Evolutionary conservation across 2,797 vertebrate genomes (phyloP), one percentile per base, ranked within the genome.

Genomic region (Aplochiton taeniatus): DNA sequence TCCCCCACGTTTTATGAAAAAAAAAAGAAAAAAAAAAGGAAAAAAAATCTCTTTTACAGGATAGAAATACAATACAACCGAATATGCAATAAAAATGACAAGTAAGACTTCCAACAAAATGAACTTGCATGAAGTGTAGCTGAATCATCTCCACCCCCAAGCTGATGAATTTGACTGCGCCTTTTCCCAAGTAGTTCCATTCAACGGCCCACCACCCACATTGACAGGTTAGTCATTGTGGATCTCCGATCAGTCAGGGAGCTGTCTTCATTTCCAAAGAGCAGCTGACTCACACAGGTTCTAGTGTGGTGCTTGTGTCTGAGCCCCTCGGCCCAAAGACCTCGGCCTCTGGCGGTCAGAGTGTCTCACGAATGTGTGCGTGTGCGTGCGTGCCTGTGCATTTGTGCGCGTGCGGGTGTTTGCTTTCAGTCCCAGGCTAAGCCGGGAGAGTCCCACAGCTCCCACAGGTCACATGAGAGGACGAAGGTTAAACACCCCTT

Each of bases 221-320:
- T 67, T 46, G 44, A 77, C 77, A 79, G 58, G 75, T 77, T 71
- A 78, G 66, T 69, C 69, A 70, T 63, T 70, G 66, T 42, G 11
- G 45, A 65, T 66, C 70, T 64, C 58, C 61, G 75, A 74, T 81
- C 76, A 79, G 65, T 76, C 75, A 83, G 58, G 61, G 50, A 56
- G 68, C 65, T 71, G 77, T 83, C 78, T 79, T 72, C 67, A 83
- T 85, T 85, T 86, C 76, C 80, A 82, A 60, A 72, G 65, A 75
- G 72, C 71, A n/a, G 54, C 77, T 72, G 78, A 87, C 71, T 82
- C 76, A 84, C 20, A 68, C 63, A 58, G 61, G 58, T 69, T 20
- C 63, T 66, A 55, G 50, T 61, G 65, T 65, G 65, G 62, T 43
- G 13, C 8, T 57, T 57, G 42, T n/a, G 55, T 65, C 61, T 64